Evolutionary conservation across 2,113 vertebrate genomes (phyloP).

Genomic region (Dicerorhinus sumatrensis): DNA sequence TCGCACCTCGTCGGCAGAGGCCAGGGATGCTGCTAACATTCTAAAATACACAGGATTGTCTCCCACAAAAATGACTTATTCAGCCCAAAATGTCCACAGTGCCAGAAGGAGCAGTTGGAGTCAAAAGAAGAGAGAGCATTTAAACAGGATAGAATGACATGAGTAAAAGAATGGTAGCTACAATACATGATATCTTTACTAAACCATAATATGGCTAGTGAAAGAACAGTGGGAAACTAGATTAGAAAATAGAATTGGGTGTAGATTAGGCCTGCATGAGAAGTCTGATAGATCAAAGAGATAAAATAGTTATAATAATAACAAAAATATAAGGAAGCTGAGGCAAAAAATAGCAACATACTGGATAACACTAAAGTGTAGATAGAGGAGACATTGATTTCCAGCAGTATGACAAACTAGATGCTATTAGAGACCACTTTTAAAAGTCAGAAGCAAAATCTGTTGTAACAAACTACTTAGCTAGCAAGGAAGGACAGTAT

Average conservation of each 20-base stretch:
- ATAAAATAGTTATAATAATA: background rate
- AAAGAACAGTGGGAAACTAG: background rate
- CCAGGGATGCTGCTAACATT: background rate
- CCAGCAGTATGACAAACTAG: background rate
- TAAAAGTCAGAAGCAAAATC: background rate
- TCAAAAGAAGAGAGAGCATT: background rate
- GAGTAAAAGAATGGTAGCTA: background rate
- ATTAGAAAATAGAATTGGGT: background rate
- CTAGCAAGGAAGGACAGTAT: background rate
- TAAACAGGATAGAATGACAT: background rate
- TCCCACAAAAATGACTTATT: background rate
- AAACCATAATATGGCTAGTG: background rate
- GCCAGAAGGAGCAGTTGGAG: background rate
- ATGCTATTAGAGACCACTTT: background rate
- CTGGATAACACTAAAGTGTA: background rate
- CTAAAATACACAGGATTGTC: background rate
- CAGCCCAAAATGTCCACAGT: background rate
- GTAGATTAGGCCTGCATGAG: background rate
- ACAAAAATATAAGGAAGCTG: background rate
- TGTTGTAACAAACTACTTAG: background rate
- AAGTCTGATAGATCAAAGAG: background rate
- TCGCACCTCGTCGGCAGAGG: background rate
- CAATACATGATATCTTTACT: background rate
- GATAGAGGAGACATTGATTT: background rate
- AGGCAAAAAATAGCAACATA: background rate